Percentiles rank a stretch among this genome's conserved stretches.
These are phyloP conservation scores for Passer montanus DNA, from an alignment of 2,113 vertebrate genomes.

Conservation along the genomic window DNA sequence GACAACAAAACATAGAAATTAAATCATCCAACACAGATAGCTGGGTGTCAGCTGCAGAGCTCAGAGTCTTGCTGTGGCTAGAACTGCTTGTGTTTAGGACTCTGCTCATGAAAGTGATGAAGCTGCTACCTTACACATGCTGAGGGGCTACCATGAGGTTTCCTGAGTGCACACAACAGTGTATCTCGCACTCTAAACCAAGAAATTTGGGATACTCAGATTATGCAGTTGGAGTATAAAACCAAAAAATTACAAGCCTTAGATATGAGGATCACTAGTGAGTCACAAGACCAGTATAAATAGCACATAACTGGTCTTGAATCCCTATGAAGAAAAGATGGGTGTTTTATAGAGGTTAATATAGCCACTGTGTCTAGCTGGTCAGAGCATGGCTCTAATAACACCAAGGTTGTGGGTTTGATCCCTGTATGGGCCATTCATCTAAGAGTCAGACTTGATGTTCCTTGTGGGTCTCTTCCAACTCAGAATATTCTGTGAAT, in stretches of 20 bases:
- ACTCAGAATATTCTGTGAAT: neutral
- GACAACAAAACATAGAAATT: neutral
- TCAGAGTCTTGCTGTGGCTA: neutral
- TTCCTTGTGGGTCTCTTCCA: neutral
- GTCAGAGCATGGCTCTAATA: neutral
- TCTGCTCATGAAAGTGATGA: neutral
- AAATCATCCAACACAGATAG: neutral
- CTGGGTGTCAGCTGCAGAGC: neutral
- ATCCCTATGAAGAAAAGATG: neutral
- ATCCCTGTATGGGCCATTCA: neutral
- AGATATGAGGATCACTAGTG: neutral
- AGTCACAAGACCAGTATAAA: neutral
- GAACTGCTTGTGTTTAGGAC: neutral
- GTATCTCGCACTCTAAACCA: neutral
- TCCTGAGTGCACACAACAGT: neutral
- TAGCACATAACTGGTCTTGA: neutral
- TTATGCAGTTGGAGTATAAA: neutral
- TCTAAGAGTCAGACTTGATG: accelerated
- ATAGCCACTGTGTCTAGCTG: neutral
- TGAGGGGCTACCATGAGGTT: neutral
- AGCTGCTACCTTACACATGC: neutral
- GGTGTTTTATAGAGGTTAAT: neutral
- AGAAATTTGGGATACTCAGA: neutral
- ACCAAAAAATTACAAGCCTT: neutral
- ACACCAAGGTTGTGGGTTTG: neutral